Percentiles rank a stretch among this genome's conserved stretches.
Conservation (phyloP, 2,797 vertebrate species). For the Cottoperca gobio region DNA sequence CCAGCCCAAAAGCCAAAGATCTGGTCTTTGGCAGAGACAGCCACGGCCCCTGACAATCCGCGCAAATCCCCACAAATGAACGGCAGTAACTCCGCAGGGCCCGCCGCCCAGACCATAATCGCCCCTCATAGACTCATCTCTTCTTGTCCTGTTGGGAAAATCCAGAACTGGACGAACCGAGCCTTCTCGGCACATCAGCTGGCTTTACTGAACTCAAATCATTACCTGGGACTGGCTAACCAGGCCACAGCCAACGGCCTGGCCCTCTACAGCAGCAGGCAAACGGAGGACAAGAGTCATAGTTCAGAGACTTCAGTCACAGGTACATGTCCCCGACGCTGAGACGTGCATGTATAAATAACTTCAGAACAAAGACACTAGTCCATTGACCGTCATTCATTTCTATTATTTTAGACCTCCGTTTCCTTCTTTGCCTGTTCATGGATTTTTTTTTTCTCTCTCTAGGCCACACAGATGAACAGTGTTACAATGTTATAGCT, state of each 20-base stretch:
- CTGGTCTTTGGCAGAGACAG: conserved; percentile 97
- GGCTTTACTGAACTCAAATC: conserved; percentile 94
- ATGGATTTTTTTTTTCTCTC: conserved; percentile 51
- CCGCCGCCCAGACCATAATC: conserved; percentile 83
- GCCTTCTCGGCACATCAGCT: conserved; percentile 94
- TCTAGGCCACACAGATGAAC: conserved; percentile 72
- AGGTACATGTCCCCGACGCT: conserved; percentile 92
- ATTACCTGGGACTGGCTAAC: conserved; percentile 93
- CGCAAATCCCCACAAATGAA: conserved; percentile 91
- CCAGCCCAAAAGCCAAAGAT: conserved; percentile 94
- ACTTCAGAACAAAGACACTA: conserved; percentile 62
- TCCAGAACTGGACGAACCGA: conserved; percentile 94
- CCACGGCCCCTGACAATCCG: conserved; percentile 97
- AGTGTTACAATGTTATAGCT: conserved; percentile 67
- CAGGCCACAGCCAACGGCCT: conserved; percentile 84
- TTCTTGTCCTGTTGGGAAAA: conserved; percentile 93
- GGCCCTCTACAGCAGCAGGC: conserved; percentile 89
- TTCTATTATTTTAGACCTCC: conserved; percentile 57
- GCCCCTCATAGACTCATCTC: conserved; percentile 94
- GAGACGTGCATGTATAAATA: conserved; percentile 74
- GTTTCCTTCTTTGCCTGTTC: conserved; percentile 55
- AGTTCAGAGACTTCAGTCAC: conserved; percentile 90
- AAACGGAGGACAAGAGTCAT: conserved; percentile 88
- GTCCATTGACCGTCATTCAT: conserved; percentile 51
- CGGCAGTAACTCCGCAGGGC: conserved; percentile 80